These are phyloP conservation scores for Virgularia gustaviana DNA, from an alignment of 92 coral and sea anemone species.

Conservation along the genomic window DNA sequence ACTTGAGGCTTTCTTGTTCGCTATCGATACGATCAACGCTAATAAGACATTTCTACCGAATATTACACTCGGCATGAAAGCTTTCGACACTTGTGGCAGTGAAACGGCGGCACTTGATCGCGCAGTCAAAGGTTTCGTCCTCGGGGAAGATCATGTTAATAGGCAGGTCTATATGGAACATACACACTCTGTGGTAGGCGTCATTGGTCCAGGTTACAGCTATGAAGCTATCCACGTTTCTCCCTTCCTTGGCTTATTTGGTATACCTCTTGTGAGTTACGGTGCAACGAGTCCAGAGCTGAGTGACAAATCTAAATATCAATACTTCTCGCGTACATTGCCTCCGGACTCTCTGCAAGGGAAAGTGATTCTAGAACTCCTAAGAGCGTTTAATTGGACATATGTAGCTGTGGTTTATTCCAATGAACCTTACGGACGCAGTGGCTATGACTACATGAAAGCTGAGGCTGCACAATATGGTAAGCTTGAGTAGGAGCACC, in stretches of 20 bases:
- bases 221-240: slow-evolving; percentile 11
- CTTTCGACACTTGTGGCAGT: slow-evolving; percentile 77
- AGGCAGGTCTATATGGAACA: neutral
- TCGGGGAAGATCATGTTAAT: neutral
- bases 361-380: slow-evolving; percentile 70
- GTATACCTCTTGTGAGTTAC: slow-evolving; percentile 73
- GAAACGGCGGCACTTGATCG: slow-evolving; percentile 76
- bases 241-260: slow-evolving; percentile 32
- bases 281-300: slow-evolving; percentile 79
- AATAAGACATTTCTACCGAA: slow-evolving; percentile 55
- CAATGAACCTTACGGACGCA: slow-evolving; percentile 74
- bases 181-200: neutral
- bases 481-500: too few relatives aligned
- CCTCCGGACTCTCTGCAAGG: slow-evolving; percentile 86
- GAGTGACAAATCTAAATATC: slow-evolving; percentile 76
- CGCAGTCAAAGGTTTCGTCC: slow-evolving; percentile 44
- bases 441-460: slow-evolving; percentile 64
- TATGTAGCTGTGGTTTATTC: slow-evolving; percentile 76
- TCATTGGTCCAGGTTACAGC: slow-evolving; percentile 3
- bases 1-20: slow-evolving; percentile 76
- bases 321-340: slow-evolving; percentile 82
- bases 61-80: slow-evolving; percentile 75
- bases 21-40: slow-evolving; percentile 72
- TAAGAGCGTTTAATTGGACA: slow-evolving; percentile 75
- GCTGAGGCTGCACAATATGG: slow-evolving; percentile 61